Base-by-base conservation (phyloP, 2,888 invertebrate genomes). In the Microchrysa polita region DNA sequence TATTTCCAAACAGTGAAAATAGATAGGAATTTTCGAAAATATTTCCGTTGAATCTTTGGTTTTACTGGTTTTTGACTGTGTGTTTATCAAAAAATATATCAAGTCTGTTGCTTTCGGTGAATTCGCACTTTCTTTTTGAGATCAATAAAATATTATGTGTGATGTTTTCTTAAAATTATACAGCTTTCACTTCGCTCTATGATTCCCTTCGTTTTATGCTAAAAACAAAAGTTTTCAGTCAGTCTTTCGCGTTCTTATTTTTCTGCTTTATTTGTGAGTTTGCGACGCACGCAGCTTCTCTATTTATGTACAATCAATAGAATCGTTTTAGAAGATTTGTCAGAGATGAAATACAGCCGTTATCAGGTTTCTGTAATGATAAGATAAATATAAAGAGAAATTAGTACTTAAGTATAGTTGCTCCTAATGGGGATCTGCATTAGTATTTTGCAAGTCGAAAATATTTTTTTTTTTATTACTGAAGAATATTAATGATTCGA, bases 331-430 rank as follows among this genome's bases (percentile, higher is more conserved):
- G n/a, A 34, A 34, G 27, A 14, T 69, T 5, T 9, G 34, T 55
- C 40, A 55, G 55, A 27, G 18, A 27, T 34, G 53, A 53, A 69
- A 40, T 69, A 75, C 75, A 75, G 75, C 74, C 75, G 74, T 72
- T 67, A 59, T 74, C 75, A 75, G 75, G 75, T 75, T 75, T 55
- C 75, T 75, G 74, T n/a, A 75, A 72, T 34, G 22, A 69, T 53
- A 40, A 60, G 60, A 60, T 16, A 60, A 44, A 61, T 42, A 42
- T 14, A 71, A n/a, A 34, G 23, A 48, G 16, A 5, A n/a, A 48
- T 48, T 5, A 34, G 27, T 34, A 34, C 27, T n/a, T 34, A 34
- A 34, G 2, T 34, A 34, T 34, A 34, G 7, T 34, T n/a, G n/a
- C n/a, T n/a, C n/a, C n/a, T n/a, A n/a, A n/a, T n/a, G n/a, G n/a